Evolutionary conservation across 2,888 invertebrate species (phyloP), one percentile per base, ranked within the genome.

Genomic region (Cybosia mesomella): DNA sequence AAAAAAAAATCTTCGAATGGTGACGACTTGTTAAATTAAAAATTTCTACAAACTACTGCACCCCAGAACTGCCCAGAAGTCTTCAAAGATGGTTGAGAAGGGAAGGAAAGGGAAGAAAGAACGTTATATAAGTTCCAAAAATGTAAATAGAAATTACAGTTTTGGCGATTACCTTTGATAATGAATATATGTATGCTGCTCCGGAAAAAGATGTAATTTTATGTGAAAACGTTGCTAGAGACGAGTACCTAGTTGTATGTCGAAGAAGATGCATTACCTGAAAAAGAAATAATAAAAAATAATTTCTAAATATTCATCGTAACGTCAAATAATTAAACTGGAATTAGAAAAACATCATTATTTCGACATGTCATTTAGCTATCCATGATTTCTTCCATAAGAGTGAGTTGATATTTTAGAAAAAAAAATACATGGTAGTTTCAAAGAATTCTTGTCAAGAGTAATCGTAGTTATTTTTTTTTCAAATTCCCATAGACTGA

Each of bases 271-370:
- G 9, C 15, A 7, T 61, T 61, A 61, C 61, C 61, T 61, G 61
- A n/a, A 61, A 61, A 49, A 49, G 43, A 49, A 61, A 61, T 28
- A 10, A 10, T 1, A 32, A 34, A 28, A 32, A 32, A 22, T 10
- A 54, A 55, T 55, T 3, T 13, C 8, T 53, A 9, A 49, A 18
- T 49, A 49, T 18, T 49, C 15, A 49, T 11, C 18, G 49, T 18
- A 5, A 18, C 58, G 15, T 28, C n/a, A 64, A 59, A 58, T 63
- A 70, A 57, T 55, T 53, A 43, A 32, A 53, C 22, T 54, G 21
- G 39, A 9, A 24, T 54, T 54, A 9, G 21, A 21, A 21, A 10
- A 7, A n/a, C n/a, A n/a, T n/a, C n/a, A n/a, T n/a, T 54, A 22
- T n/a, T 21, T 54, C 21, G 54, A 54, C 54, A 54, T 54, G 54